A percentile compares a stretch with the other conserved stretches of the same genome.
These are phyloP conservation scores for Pelmatolapia mariae DNA, from an alignment of 2,113 vertebrate genomes.

Conservation along the genomic window DNA sequence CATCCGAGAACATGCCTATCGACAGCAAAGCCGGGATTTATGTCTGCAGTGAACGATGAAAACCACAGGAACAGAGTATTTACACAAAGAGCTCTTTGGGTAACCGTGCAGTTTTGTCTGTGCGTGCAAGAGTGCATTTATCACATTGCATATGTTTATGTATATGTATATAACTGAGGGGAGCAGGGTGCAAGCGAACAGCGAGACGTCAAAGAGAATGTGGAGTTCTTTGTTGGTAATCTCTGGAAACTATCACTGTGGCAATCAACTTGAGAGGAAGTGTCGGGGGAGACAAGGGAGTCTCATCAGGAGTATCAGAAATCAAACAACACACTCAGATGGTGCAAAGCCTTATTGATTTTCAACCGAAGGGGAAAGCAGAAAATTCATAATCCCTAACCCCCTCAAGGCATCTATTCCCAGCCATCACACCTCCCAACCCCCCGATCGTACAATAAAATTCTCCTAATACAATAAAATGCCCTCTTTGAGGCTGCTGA, in stretches of 20 bases:
- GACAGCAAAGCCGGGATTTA: slow-evolving; percentile 39
- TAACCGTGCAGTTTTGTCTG: background rate
- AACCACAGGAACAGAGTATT: slow-evolving; percentile 26
- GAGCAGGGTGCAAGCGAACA: background rate
- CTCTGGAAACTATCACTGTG: slow-evolving; percentile 16
- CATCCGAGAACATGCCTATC: slow-evolving; percentile 1
- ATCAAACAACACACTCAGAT: slow-evolving; percentile 29
- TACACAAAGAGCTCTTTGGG: slow-evolving; percentile 1
- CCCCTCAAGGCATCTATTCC: background rate
- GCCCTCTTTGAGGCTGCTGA: background rate
- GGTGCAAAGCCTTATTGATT: slow-evolving; percentile 45
- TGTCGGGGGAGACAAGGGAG: background rate
- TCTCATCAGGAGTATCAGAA: slow-evolving; percentile 41
- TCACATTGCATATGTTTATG: background rate
- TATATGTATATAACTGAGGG: background rate
- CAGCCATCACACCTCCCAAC: background rate
- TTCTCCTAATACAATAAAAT: slow-evolving; percentile 35
- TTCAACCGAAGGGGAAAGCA: slow-evolving; percentile 13
- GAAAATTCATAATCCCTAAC: slow-evolving; percentile 25
- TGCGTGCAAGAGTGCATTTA: background rate
- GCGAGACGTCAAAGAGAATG: background rate
- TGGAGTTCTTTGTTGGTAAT: slow-evolving; percentile 1
- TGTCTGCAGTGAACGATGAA: slow-evolving; percentile 28
- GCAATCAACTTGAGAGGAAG: slow-evolving; percentile 24
- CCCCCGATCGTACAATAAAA: background rate